phyloP scores from a whole-genome alignment of 2,888 invertebrate genomes.

The Unio delphinus region DNA sequence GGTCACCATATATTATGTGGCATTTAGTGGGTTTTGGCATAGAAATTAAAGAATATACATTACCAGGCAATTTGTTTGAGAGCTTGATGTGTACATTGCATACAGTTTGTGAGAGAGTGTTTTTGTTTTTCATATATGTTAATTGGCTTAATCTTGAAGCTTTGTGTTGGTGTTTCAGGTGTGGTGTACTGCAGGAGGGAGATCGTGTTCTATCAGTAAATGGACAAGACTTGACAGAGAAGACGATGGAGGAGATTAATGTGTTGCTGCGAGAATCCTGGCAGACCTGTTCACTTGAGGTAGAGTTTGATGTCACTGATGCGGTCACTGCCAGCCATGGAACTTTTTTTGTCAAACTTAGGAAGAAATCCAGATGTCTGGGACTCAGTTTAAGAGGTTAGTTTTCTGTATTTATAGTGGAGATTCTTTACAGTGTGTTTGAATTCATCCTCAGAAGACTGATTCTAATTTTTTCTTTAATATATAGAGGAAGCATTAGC shows the following conservation, averaged over 20 bases:
- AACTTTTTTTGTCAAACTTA: constrained; percentile 90
- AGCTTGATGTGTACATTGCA: neutral
- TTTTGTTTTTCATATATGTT: neutral
- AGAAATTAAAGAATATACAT: too few relatives aligned
- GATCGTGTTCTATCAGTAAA: constrained; percentile 90
- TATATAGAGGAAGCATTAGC: neutral
- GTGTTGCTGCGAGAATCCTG: constrained; percentile 69
- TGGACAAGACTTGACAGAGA: constrained; percentile 77
- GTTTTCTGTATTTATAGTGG: constrained; percentile 12
- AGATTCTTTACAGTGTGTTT: neutral
- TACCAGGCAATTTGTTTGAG: neutral
- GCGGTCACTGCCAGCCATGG: constrained; percentile 92
- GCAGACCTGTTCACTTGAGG: constrained; percentile 80
- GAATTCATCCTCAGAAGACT: too few relatives aligned
- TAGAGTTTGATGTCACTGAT: constrained; percentile 93
- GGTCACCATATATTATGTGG: too few relatives aligned
- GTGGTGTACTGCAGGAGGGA: constrained; percentile 75
- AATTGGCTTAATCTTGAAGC: neutral
- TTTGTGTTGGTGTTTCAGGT: constrained; percentile 39
- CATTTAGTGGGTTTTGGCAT: too few relatives aligned
- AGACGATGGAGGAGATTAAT: constrained; percentile 71
- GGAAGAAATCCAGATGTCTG: constrained; percentile 80
- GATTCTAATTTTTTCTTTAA: neutral
- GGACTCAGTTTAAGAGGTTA: constrained; percentile 91
- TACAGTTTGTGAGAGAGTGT: neutral